A percentile compares a stretch with the other conserved stretches of the same genome.
These are phyloP conservation scores for Corydoras sp. DNA, from an alignment of 2,113 vertebrate genomes.

Conservation along the genomic window DNA sequence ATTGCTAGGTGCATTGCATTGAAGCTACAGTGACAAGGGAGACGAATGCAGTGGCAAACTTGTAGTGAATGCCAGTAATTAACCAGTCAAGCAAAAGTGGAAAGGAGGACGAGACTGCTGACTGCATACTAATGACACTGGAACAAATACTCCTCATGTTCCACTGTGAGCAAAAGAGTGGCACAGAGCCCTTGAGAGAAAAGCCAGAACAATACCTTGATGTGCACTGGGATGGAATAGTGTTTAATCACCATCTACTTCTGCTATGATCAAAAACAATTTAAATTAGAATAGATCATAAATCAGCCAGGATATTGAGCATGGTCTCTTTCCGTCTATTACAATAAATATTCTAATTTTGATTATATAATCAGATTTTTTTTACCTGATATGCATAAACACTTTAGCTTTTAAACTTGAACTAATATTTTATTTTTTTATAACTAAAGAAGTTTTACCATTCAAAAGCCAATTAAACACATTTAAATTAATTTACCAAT, in stretches of 20 bases:
- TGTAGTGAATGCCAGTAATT: conserved; percentile 58
- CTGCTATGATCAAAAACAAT: background rate
- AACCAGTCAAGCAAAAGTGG: conserved; percentile 44
- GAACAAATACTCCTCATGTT: conserved; percentile 25
- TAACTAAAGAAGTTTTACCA: too few species aligned
- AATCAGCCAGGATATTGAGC: too few species aligned
- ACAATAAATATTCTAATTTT: too few species aligned
- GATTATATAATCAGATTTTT: too few species aligned
- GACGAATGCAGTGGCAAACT: conserved; percentile 52
- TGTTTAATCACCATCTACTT: background rate
- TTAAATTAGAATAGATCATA: background rate
- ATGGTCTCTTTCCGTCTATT: too few species aligned
- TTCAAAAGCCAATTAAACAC: too few species aligned
- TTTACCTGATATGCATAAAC: too few species aligned
- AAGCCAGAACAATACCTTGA: background rate
- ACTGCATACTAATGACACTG: conserved; percentile 55
- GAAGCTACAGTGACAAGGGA: conserved; percentile 45
- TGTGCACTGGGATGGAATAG: background rate
- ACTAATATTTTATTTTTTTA: too few species aligned
- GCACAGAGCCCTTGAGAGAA: background rate
- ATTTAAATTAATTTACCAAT: too few species aligned
- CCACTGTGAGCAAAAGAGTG: conserved; percentile 8
- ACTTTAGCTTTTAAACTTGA: too few species aligned
- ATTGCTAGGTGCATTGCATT: conserved; percentile 37
- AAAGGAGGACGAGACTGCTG: conserved; percentile 39